Conservation (phyloP, 2,888 invertebrate genomes). For the Ethmia dodecea region DNA sequence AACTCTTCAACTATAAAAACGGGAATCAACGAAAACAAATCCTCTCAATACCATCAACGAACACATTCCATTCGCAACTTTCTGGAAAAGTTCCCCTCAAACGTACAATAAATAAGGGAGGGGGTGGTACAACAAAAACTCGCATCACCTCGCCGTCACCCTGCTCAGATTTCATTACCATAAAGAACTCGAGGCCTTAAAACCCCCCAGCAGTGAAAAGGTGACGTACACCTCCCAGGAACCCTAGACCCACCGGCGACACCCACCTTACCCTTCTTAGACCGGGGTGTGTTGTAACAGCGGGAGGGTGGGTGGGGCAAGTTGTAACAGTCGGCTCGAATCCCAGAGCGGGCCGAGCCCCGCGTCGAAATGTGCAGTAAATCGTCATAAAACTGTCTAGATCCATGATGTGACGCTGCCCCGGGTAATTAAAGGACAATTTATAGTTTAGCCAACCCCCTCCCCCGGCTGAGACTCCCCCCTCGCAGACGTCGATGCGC, state of each 20-base stretch:
- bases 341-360: conserved; percentile 55
- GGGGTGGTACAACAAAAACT: conserved; percentile 68
- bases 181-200: conserved; percentile 77
- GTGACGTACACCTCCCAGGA: conserved; percentile 31
- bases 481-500: conserved; percentile 41
- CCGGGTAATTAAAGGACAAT: conserved; percentile 79
- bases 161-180: conserved; percentile 78
- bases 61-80: conserved; percentile 67
- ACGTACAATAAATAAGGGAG: conserved; percentile 73
- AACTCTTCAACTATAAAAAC: no score
- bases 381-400: conserved; percentile 85
- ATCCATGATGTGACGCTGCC: conserved; percentile 84
- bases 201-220: conserved; percentile 74
- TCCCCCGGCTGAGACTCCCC: conserved; percentile 42
- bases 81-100: conserved; percentile 57
- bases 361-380: conserved; percentile 78
- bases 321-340: conserved; percentile 43
- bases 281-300: no score
- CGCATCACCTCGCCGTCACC: conserved; percentile 76
- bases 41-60: no score
- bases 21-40: no score
- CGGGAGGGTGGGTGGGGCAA: conserved; percentile 28
- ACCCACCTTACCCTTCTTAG: conserved; percentile 13
- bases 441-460: conserved; percentile 68
- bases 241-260: conserved; percentile 10